Base-by-base conservation (phyloP, 2,888 invertebrate genomes). In the Ariolimax columbianus region DNA sequence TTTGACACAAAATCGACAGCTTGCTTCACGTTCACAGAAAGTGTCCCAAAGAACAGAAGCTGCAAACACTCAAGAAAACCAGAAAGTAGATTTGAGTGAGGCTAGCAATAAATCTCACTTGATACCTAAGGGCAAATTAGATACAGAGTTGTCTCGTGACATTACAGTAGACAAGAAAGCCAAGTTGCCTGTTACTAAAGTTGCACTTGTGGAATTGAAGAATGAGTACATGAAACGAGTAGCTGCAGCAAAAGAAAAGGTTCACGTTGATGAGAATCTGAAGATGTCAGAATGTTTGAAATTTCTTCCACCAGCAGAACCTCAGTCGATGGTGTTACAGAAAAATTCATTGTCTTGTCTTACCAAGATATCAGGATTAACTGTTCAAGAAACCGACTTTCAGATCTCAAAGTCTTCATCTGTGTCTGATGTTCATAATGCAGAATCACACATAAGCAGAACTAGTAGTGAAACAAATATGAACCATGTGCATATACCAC, bases 191-290 rank as follows among this genome's bases (percentile, higher is more conserved):
- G n/a, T 7, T 72, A 2, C 68, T 38, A 40, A 40, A 26, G 6
- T 11, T 40, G 0, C 72, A 72, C 40, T 30, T n/a, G 47, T 43
- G n/a, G 73, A 73, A 43, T n/a, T 43, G n/a, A 33, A 51, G 33
- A 23, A 26, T 17, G 33, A 55, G 51, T 77, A 77, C 55, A 23
- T 77, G 51, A 30, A 77, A 55, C 77, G 77, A 1, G 33, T 77
- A 19, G 33, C 30, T 55, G 55, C 55, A 36, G 77, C 77, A 17
- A 77, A 55, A 33, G 77, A 33, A 9, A 77, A 55, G 26, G 26
- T 77, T 36, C 33, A 36, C 3, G 77, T 33, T 55, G 36, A 77
- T 55, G 26, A 77, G n/a, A 33, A 51, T 36, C 33, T 36, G 33
- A 55, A 51, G 36, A 55, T 55, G 55, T 33, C 43, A 6, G 77